Conservation (phyloP, 1,140 invertebrate species). For the Eufriesea mexicana region DNA sequence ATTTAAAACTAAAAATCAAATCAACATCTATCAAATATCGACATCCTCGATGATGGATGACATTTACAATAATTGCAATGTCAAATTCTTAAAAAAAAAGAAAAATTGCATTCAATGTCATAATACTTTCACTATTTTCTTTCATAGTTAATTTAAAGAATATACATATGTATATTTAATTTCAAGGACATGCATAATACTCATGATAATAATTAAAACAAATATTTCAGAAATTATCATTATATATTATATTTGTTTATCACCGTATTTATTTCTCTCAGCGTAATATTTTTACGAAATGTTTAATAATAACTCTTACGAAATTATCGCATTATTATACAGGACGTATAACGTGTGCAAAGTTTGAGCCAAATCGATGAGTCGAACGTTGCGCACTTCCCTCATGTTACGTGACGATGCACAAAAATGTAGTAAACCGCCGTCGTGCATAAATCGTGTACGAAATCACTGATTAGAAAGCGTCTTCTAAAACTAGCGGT, state of each 20-base stretch:
- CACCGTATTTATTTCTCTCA: neutral
- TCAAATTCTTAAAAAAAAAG: too few relatives aligned
- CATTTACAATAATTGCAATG: too few relatives aligned
- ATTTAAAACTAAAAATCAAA: too few relatives aligned
- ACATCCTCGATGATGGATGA: too few relatives aligned
- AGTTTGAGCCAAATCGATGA: conserved; percentile 15
- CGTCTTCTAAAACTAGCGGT: neutral
- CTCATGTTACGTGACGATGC: conserved; percentile 18
- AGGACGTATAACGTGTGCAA: neutral
- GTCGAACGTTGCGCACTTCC: conserved; percentile 29
- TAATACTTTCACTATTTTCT: too few relatives aligned
- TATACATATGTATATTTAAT: too few relatives aligned
- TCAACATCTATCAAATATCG: too few relatives aligned
- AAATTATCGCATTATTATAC: conserved; percentile 1
- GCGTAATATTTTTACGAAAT: too few relatives aligned
- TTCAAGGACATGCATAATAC: too few relatives aligned
- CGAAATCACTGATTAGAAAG: conserved; percentile 7
- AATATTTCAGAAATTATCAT: neutral
- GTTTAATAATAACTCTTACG: neutral
- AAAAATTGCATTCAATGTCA: too few relatives aligned
- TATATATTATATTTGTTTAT: neutral
- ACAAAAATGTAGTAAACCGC: conserved; percentile 4
- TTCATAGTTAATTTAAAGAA: too few relatives aligned
- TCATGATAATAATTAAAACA: too few relatives aligned
- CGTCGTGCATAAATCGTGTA: neutral